These are phyloP conservation scores for Hydrotaea cyrtoneurina DNA, from an alignment of 2,888 invertebrate genomes.

Conservation along the genomic window DNA sequence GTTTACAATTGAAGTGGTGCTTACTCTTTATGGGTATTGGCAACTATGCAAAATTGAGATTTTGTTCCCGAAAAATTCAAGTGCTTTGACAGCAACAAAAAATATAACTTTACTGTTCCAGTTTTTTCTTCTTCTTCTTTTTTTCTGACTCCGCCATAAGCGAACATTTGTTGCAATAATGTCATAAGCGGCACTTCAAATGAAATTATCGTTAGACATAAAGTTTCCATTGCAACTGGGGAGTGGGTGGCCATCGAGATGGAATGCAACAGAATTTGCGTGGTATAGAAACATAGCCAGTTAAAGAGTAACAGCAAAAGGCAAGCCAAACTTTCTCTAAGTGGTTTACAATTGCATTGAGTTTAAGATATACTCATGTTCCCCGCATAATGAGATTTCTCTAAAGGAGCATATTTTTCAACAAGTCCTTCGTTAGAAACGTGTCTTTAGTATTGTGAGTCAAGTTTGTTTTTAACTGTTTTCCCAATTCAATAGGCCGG, in stretches of 20 bases:
- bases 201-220: slow-evolving; percentile 54
- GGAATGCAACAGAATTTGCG: not conserved
- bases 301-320: not conserved
- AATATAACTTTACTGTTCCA: slow-evolving; percentile 4
- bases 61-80: not conserved
- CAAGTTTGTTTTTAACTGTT: no score
- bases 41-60: not conserved
- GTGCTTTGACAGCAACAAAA: not conserved
- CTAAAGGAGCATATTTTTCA: not conserved
- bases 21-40: not conserved
- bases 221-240: slow-evolving; percentile 51
- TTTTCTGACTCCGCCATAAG: not conserved
- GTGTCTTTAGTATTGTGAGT: no score
- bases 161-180: slow-evolving; percentile 47
- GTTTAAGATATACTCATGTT: not conserved
- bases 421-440: no score
- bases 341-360: slow-evolving; percentile 50
- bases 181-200: slow-evolving; percentile 52
- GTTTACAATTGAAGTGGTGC: slow-evolving; percentile 6
- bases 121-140: not conserved
- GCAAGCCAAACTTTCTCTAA: slow-evolving; percentile 35
- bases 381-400: not conserved
- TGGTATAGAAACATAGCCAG: not conserved
- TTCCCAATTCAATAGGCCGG: no score
- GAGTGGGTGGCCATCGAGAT: not conserved